Conservation (phyloP, 2,888 invertebrate genomes). For the Timema cristinae region DNA sequence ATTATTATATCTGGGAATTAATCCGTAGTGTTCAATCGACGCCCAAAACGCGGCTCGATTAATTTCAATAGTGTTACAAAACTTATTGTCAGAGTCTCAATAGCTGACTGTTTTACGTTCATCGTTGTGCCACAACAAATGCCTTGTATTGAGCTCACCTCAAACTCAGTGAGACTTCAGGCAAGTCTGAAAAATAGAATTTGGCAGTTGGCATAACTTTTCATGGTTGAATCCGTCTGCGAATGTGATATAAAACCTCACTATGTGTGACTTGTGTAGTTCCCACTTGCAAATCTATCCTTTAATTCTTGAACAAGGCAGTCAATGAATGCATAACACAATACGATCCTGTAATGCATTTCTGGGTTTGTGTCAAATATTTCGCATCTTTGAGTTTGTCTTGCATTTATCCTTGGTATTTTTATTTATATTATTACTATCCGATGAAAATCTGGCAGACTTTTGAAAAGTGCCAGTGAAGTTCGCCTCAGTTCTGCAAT, state of each 20-base stretch:
- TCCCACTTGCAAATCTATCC: neutral
- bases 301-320: conserved; percentile 11
- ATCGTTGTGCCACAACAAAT: conserved; percentile 10
- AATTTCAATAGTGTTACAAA: too few relatives aligned
- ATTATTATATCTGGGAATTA: too few relatives aligned
- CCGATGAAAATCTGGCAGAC: neutral
- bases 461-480: neutral
- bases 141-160: conserved; percentile 8
- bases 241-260: neutral
- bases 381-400: neutral
- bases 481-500: neutral
- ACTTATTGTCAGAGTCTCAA: neutral
- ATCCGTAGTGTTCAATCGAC: too few relatives aligned
- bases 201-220: neutral
- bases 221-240: neutral
- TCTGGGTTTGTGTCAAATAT: neutral
- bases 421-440: neutral
- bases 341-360: neutral
- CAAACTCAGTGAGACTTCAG: conserved; percentile 10
- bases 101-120: conserved; percentile 1
- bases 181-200: neutral
- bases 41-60: too few relatives aligned
- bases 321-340: conserved; percentile 6
- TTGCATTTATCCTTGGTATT: conserved; percentile 5
- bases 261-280: neutral